phyloP scores from a whole-genome alignment of 2,888 invertebrate genomes.

The Timandra comae region DNA sequence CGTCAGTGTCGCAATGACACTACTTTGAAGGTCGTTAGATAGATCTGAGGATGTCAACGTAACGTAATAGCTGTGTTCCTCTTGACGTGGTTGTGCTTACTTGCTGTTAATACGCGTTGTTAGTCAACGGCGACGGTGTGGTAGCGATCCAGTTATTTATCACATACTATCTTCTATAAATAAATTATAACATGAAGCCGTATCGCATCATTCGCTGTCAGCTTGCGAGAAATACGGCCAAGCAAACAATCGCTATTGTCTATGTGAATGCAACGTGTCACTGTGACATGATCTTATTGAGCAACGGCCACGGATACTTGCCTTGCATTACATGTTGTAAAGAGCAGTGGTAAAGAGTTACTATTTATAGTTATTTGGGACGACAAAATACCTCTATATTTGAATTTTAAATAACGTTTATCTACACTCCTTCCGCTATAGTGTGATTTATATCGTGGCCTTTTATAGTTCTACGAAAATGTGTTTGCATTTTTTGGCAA shows the following conservation, averaged over 20 bases:
- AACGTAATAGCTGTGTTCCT: constrained; percentile 45
- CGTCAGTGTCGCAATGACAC: constrained; percentile 29
- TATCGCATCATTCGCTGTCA: constrained; percentile 34
- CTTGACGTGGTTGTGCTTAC: constrained; percentile 18
- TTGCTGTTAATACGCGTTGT: constrained; percentile 51
- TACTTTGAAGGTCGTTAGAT: constrained; percentile 37
- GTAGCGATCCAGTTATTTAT: constrained; percentile 37
- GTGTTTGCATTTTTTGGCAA: no score
- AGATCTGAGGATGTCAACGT: constrained; percentile 35
- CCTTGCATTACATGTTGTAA: no score
- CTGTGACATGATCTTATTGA: constrained; percentile 28
- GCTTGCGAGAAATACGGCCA: constrained; percentile 30
- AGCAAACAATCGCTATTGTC: constrained; percentile 43
- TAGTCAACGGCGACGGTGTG: constrained; percentile 59
- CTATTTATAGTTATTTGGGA: no score
- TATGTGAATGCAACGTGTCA: constrained; percentile 34
- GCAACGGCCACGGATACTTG: no score
- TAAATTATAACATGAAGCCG: constrained; percentile 44
- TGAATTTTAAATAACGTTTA: no score
- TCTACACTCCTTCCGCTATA: no score
- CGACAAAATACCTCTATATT: no score
- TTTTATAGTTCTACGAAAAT: no score
- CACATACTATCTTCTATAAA: constrained; percentile 39
- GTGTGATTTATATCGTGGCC: no score
- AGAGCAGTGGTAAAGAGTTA: no score